Evolutionary conservation across 2,113 vertebrate species (phyloP).

Genomic region (Polypterus senegalus): DNA sequence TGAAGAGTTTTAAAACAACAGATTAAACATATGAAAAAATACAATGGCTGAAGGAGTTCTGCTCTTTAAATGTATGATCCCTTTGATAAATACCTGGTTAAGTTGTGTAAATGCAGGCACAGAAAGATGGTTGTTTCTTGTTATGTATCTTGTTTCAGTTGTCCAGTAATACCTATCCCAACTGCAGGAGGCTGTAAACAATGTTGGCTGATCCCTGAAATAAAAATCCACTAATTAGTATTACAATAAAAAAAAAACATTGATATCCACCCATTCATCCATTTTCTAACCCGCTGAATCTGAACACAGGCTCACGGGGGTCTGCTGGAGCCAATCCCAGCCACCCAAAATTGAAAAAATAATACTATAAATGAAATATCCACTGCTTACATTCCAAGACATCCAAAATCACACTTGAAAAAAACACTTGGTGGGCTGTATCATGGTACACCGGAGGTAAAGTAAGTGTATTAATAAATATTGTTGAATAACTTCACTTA

Average conservation of each 20-base stretch:
- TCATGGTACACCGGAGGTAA: too few species aligned
- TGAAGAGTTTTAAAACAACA: too few species aligned
- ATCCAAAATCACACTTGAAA: background rate
- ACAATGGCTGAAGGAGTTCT: too few species aligned
- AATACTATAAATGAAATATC: constrained; percentile 3
- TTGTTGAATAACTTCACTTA: too few species aligned
- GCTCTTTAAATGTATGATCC: too few species aligned
- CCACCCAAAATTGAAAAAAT: background rate
- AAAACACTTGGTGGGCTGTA: constrained; percentile 4
- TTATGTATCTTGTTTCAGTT: constrained; percentile 23
- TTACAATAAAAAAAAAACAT: constrained; percentile 32
- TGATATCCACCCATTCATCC: too few species aligned
- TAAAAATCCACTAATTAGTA: too few species aligned
- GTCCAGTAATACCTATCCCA: constrained; percentile 29
- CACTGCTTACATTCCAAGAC: too few species aligned
- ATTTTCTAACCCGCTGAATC: too few species aligned
- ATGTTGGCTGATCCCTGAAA: constrained; percentile 33
- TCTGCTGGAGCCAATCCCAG: too few species aligned
- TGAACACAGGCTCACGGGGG: too few species aligned
- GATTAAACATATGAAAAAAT: constrained; percentile 11
- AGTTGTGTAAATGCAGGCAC: constrained; percentile 21
- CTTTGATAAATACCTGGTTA: constrained; percentile 21
- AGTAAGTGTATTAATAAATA: too few species aligned
- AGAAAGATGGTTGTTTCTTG: constrained; percentile 22
- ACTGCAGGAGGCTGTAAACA: constrained; percentile 26